These are phyloP conservation scores for Mercenaria mercenaria DNA, from an alignment of 1,140 invertebrate genomes.

Conservation along the genomic window DNA sequence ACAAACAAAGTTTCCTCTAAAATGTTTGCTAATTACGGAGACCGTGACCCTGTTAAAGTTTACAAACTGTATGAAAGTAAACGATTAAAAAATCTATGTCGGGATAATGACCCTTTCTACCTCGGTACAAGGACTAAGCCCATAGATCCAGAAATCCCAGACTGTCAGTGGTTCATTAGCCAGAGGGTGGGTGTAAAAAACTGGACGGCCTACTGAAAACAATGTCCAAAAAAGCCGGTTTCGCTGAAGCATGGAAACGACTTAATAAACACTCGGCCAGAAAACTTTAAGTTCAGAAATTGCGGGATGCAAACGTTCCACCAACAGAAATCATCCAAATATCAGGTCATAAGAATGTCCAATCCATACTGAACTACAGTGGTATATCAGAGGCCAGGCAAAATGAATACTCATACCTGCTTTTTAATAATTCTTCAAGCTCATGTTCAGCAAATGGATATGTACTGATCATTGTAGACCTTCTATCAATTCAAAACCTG, in stretches of 20 bases:
- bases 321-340: neutral
- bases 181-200: neutral
- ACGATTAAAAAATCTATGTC: neutral
- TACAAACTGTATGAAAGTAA: conserved; percentile 20
- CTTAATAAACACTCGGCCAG: neutral
- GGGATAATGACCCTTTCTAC: neutral
- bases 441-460: no score
- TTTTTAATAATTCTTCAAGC: no score
- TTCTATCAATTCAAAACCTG: no score
- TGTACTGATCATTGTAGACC: no score
- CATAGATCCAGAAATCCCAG: neutral
- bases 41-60: neutral
- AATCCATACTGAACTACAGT: neutral
- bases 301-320: neutral
- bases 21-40: neutral
- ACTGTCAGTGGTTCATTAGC: neutral
- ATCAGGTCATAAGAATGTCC: neutral
- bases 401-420: neutral
- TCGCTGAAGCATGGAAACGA: neutral
- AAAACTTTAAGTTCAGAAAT: neutral
- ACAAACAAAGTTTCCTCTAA: conserved; percentile 44
- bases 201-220: neutral
- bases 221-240: neutral
- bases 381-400: neutral
- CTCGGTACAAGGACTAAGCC: neutral